Base-by-base conservation (phyloP, 2,888 invertebrate species). In the Punctoribates punctum region DNA sequence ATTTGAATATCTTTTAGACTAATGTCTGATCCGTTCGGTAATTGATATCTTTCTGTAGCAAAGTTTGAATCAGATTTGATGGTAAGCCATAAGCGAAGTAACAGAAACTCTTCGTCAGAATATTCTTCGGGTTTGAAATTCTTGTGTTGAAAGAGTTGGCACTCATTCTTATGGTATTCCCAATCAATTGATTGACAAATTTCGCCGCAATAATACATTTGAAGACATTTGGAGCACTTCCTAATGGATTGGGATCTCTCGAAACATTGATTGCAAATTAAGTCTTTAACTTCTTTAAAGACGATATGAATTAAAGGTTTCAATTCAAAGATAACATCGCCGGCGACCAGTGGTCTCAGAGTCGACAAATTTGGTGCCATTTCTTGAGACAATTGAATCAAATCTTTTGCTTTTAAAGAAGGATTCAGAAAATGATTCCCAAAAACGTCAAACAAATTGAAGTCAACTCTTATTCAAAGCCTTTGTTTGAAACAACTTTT, bases 81-180 rank as follows among this genome's bases (percentile, higher is more conserved):
- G 38, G 1, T 29, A 42, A 67, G 38, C 38, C 38, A 67, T 13
- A 67, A 20, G 8, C 65, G 38, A 5, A 38, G n/a, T 13, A 38
- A 38, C 4, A 38, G 38, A n/a, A n/a, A n/a, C 34, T 34, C 20
- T 38, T 11, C 8, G 6, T 1, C 42, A 5, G 11, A 9, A 9
- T 13, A 11, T 42, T 42, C 1, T 5, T 11, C 4, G 8, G 8
- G 8, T 42, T 42, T 42, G 8, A 34, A 11, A 13, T 23, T 25
- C 11, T 60, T 60, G 5, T 54, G n/a, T 1, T 11, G 13, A 11
- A 60, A 60, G 3, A 60, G 2, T 60, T 60, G 13, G 60, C 60
- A 60, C 60, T 60, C 60, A 60, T 60, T 60, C 60, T 60, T 60
- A 9, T 60, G 60, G 29, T 60, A 60, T 9, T 60, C 29, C 60